A percentile compares a stretch with the other conserved stretches of the same genome.
These are phyloP conservation scores for Patella pellucida DNA, from an alignment of 2,888 invertebrate species.

Conservation along the genomic window DNA sequence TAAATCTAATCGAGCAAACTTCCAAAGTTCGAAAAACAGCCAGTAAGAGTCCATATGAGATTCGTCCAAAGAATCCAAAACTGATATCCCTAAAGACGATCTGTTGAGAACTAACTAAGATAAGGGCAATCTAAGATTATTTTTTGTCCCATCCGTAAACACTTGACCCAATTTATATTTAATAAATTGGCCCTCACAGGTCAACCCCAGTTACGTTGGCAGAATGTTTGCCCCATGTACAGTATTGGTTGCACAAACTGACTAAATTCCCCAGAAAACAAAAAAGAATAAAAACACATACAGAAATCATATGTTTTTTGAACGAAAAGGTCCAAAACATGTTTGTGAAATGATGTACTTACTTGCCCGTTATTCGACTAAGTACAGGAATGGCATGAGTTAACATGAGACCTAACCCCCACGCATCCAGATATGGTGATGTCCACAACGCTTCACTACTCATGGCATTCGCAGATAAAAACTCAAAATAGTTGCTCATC, in stretches of 20 bases:
- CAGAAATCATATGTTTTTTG: neutral
- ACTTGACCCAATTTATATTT: too few relatives aligned
- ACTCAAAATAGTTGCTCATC: conserved; percentile 72
- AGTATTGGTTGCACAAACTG: conserved; percentile 71
- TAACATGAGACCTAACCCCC: conserved; percentile 71
- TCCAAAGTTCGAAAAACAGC: too few relatives aligned
- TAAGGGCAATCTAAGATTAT: too few relatives aligned
- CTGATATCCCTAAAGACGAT: too few relatives aligned
- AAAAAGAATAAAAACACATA: neutral
- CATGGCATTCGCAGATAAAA: conserved; percentile 67
- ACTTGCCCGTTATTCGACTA: conserved; percentile 65
- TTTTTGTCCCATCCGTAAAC: too few relatives aligned
- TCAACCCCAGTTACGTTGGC: conserved; percentile 71
- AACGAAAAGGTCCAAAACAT: neutral
- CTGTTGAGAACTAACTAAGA: too few relatives aligned
- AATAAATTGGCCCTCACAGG: conserved; percentile 68
- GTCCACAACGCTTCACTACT: conserved; percentile 70
- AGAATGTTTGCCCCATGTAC: conserved; percentile 71
- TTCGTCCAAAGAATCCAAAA: too few relatives aligned
- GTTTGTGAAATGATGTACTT: conserved; percentile 32
- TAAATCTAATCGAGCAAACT: too few relatives aligned
- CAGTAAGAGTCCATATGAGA: too few relatives aligned
- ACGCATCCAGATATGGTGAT: conserved; percentile 71
- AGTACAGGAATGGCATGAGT: conserved; percentile 71
- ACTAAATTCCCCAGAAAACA: conserved; percentile 69